phyloP scores from a whole-genome alignment of 2,113 vertebrate genomes.

The Oplegnathus fasciatus region DNA sequence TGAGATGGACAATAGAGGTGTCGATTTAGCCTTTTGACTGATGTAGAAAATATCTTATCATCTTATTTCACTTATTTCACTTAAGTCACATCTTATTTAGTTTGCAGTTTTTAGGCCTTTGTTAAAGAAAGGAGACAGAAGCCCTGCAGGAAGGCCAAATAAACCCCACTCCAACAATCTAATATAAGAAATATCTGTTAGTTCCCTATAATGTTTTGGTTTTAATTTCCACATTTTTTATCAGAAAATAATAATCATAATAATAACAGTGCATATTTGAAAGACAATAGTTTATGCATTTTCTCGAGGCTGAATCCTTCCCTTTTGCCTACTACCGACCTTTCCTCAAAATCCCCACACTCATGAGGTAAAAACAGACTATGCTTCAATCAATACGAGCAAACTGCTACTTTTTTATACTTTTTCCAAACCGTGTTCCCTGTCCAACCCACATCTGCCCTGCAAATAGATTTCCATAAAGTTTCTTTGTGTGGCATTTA shows the following conservation, averaged over 20 bases:
- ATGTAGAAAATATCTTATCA: neutral
- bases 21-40: neutral
- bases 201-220: neutral
- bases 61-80: no score
- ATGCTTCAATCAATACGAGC: neutral
- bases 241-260: neutral
- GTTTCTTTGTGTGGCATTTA: slow-evolving; percentile 39
- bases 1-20: neutral
- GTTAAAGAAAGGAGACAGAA: neutral
- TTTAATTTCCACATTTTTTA: neutral
- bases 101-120: neutral
- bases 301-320: neutral
- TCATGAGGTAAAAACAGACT: neutral
- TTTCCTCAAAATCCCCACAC: neutral
- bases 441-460: neutral
- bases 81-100: neutral
- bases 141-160: neutral
- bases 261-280: neutral
- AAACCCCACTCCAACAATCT: neutral
- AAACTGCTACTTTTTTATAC: neutral
- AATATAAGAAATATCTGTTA: neutral
- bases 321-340: neutral
- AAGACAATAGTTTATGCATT: neutral
- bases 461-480: slow-evolving; percentile 15
- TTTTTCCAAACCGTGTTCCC: neutral